phyloP scores from a whole-genome alignment of 2,888 invertebrate species.

The Mallateleia sp. region DNA sequence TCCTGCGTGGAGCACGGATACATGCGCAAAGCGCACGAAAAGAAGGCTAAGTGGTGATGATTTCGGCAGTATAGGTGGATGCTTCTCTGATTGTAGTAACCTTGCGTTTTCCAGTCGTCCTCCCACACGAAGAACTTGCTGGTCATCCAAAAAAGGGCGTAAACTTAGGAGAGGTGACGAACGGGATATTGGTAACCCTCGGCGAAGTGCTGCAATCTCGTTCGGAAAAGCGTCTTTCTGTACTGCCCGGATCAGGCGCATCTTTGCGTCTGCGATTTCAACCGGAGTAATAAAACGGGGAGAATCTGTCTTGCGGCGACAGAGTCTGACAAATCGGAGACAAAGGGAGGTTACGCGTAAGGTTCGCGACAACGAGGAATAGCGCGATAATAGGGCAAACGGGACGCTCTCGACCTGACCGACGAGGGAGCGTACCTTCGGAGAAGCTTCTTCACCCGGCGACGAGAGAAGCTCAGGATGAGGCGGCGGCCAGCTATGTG shows the following conservation, averaged over 20 bases:
- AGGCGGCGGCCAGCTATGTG: no score
- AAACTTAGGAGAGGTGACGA: not conserved
- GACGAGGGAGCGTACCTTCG: no score
- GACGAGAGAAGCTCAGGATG: no score
- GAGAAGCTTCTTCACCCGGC: no score
- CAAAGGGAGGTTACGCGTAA: not conserved
- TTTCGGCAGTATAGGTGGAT: conserved; percentile 9
- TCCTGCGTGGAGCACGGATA: not conserved
- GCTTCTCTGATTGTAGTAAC: not conserved
- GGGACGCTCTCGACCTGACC: not conserved
- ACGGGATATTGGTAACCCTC: no score
- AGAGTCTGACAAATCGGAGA: not conserved
- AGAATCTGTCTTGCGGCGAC: not conserved
- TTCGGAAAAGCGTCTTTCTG: not conserved
- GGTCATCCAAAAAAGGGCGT: not conserved
- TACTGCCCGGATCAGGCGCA: not conserved
- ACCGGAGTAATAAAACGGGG: not conserved
- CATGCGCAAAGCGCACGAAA: not conserved
- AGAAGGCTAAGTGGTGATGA: not conserved
- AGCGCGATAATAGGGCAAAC: not conserved
- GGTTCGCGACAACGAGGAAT: not conserved
- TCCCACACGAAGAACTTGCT: not conserved
- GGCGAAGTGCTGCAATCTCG: not conserved
- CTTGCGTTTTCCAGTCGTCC: not conserved
- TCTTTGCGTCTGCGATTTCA: not conserved